Base-by-base conservation (phyloP, 2,888 invertebrate genomes). In the Sphecodes monilicornis region DNA sequence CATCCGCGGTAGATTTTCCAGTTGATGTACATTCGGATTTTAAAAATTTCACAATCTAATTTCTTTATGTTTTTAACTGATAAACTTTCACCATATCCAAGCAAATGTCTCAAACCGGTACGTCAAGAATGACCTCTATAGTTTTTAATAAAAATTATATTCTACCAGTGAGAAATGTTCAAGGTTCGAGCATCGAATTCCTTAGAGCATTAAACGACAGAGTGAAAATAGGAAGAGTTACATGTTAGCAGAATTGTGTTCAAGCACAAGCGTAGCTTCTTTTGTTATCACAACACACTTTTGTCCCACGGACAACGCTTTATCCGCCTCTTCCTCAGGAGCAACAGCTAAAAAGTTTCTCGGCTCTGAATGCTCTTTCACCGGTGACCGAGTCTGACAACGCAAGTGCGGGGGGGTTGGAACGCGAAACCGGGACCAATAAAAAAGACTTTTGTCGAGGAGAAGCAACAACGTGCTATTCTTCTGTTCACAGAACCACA, bases 401-500 rank as follows among this genome's bases (percentile, higher is more conserved):
- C 29, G 6, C 16, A 60, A 60, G 29, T 16, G 60, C 16, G 29
- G 29, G 16, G 2, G 29, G 16, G 4, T 29, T 16, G 60, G 60
- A 29, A 29, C 60, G 16, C 60, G 29, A 29, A 29, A 29, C 57
- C 29, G 13, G 16, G 64, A 36, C 32, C 29, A 36, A 36, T 36
- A 22, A 66, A 36, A 39, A n/a, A 10, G 39, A 66, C 39, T 3
- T 39, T 68, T 68, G n/a, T 68, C 4, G 39, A 39, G n/a, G n/a
- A 50, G 80, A 75, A 80, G 83, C 88, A 90, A 85, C 85, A 80
- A 66, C 78, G 84, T 80, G 86, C 70, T 87, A 70, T 86, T 89
- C 79, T 91, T 93, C 92, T 93, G 93, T 92, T 95, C 95, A 79
- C 95, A 97, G 97, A 97, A 96, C 92, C 97, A 97, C 95, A 97